These are phyloP conservation scores for Brachyhypopomus gauderio DNA, from an alignment of 2,113 vertebrate genomes.

Conservation along the genomic window DNA sequence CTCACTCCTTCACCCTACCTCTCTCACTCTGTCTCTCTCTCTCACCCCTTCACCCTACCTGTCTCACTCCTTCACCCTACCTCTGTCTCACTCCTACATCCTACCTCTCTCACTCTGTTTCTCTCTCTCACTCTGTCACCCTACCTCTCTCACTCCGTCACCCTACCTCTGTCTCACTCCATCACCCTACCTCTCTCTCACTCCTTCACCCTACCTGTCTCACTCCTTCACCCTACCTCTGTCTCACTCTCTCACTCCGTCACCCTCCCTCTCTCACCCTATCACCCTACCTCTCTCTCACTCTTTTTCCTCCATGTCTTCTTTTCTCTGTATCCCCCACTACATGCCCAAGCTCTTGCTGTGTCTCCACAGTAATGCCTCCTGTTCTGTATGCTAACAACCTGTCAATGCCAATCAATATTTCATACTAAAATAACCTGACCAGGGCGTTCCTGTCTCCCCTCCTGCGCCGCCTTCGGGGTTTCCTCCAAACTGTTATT, in stretches of 20 bases:
- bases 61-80: not conserved
- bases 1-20: not conserved
- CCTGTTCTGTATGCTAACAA: constrained; percentile 51
- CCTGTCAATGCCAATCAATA: constrained; percentile 58
- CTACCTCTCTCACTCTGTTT: not conserved
- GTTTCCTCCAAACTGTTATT: constrained; percentile 54
- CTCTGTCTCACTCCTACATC: not conserved
- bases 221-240: no score
- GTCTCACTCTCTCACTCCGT: not conserved
- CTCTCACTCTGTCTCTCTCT: not conserved
- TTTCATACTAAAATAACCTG: constrained; percentile 58
- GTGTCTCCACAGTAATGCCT: constrained; percentile 45
- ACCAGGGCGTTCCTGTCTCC: constrained; percentile 41
- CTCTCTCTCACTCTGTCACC: not conserved
- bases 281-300: not conserved
- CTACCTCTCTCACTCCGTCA: not conserved
- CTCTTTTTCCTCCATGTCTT: not conserved
- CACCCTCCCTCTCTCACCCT: not conserved
- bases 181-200: not conserved
- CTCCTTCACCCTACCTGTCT: not conserved
- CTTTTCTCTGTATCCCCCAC: constrained; percentile 23
- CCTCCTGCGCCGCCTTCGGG: constrained; percentile 10
- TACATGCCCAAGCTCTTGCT: constrained; percentile 27
- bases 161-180: not conserved
- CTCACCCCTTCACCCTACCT: not conserved